These are phyloP conservation scores for Brachyistius frenatus DNA, from an alignment of 2,113 vertebrate genomes.

Conservation along the genomic window DNA sequence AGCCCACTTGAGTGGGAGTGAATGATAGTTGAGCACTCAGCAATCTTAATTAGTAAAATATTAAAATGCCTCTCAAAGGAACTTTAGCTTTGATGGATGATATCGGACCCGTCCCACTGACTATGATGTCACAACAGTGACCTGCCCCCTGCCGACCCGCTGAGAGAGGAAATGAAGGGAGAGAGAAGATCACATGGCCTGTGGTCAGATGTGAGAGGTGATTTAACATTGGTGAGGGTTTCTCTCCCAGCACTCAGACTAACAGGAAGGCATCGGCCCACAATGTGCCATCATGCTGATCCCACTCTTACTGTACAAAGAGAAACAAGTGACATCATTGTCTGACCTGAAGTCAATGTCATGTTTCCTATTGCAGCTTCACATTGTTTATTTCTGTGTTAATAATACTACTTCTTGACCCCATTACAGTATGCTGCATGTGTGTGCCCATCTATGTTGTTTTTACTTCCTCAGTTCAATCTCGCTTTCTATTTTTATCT, in stretches of 20 bases:
- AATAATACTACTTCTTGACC: conserved; percentile 16
- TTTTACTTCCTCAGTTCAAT: neutral
- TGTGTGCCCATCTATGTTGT: neutral
- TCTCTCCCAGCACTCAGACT: neutral
- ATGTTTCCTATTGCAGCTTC: conserved; percentile 11
- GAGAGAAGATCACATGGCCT: neutral
- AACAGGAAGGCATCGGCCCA: neutral
- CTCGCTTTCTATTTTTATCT: conserved; percentile 9
- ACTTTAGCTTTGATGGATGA: conserved; percentile 74
- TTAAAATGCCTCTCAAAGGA: conserved; percentile 63
- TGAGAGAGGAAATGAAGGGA: conserved; percentile 18
- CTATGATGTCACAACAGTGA: conserved; percentile 59
- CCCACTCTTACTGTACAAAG: neutral
- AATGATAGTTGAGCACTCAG: conserved; percentile 57
- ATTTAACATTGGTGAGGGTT: conserved; percentile 8
- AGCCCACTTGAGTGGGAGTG: conserved; percentile 47
- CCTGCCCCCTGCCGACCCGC: conserved; percentile 22
- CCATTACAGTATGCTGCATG: neutral
- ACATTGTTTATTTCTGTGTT: conserved; percentile 9
- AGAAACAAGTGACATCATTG: conserved; percentile 7
- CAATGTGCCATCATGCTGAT: neutral
- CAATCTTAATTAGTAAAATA: conserved; percentile 78
- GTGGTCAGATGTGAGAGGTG: conserved; percentile 33
- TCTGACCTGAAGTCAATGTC: neutral
- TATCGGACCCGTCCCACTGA: conserved; percentile 35